Base-by-base conservation (phyloP, 2,888 invertebrate species). In the Seladonia tumulorum region DNA sequence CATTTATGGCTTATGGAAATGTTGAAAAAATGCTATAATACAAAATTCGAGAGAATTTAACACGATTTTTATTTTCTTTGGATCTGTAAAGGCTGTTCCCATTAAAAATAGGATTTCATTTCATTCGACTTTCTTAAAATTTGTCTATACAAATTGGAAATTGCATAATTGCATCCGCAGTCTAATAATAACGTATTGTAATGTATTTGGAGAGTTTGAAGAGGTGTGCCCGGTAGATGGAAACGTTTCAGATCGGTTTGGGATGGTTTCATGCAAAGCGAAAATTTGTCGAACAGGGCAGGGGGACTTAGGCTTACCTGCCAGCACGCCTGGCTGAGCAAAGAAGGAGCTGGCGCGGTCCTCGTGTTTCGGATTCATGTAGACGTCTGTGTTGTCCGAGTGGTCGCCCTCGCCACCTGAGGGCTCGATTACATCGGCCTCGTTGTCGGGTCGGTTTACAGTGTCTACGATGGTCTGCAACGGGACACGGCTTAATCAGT, bases 261-360 rank as follows among this genome's bases (percentile, higher is more conserved):
- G 16, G 16, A 8, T 8, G 57, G n/a, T 63, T 29, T 29, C 63
- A 5, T 29, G 63, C 8, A 29, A 63, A 29, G 18, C 18, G 29
- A 29, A 63, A 63, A 63, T 29, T 63, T 29, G 18, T 29, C 14
- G 63, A 63, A 42, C 49, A 77, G 3, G 42, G 73, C 22, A 93
- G 14, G 14, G 5, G 53, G 22, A n/a, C n/a, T n/a, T n/a, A 4
- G 57, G 12, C 95, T 94, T 94, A 98, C 98, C 98, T 95, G 98
- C 98, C 93, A 98, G 96, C 90, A 98, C 98, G 95, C 98, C 98
- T 66, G 98, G 98, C 96, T 98, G 98, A 92, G 98, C 98, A 95
- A 99, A 98, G 97, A 99, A 98, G 94, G 98, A 98, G 95, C 98
- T 97, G 94, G 98, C 97, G 93, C 97, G 97, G 94, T 98, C 98